Evolutionary conservation across 2,888 invertebrate genomes (phyloP).

Genomic region (Synergus itoensis): DNA sequence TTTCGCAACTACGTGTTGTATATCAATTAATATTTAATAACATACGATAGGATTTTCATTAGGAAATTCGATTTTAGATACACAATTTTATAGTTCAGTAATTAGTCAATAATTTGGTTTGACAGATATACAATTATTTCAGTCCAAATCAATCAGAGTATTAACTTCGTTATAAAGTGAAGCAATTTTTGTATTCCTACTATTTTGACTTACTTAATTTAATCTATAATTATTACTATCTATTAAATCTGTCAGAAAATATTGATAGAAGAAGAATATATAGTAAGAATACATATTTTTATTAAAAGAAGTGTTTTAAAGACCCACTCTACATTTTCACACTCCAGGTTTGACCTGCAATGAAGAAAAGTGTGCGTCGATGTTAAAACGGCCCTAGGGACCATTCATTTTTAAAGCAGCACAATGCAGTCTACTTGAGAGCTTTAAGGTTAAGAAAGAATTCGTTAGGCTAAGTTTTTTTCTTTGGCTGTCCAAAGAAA

Average conservation of each 20-base stretch:
- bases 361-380: slow-evolving; percentile 30
- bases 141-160: too few species aligned
- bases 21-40: not conserved
- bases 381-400: slow-evolving; percentile 24
- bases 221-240: too few species aligned
- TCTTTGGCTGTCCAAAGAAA: not conserved
- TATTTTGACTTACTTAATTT: too few species aligned
- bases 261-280: not conserved
- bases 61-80: too few species aligned
- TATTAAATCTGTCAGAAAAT: not conserved
- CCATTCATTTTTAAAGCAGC: slow-evolving; percentile 27
- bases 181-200: too few species aligned
- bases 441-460: slow-evolving; percentile 24
- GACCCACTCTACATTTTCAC: slow-evolving; percentile 12
- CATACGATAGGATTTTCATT: too few species aligned
- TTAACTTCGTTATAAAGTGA: too few species aligned
- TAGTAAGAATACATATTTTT: not conserved
- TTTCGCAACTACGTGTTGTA: not conserved
- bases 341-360: slow-evolving; percentile 15
- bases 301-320: not conserved
- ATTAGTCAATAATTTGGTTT: too few species aligned
- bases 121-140: too few species aligned
- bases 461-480: not conserved
- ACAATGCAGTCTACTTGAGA: slow-evolving; percentile 14
- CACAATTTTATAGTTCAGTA: too few species aligned